A percentile compares a stretch with the other conserved stretches of the same genome.
Evolutionary conservation across 1,140 invertebrate genomes (phyloP).

Genomic region (Chrysomallon squamiferum): DNA sequence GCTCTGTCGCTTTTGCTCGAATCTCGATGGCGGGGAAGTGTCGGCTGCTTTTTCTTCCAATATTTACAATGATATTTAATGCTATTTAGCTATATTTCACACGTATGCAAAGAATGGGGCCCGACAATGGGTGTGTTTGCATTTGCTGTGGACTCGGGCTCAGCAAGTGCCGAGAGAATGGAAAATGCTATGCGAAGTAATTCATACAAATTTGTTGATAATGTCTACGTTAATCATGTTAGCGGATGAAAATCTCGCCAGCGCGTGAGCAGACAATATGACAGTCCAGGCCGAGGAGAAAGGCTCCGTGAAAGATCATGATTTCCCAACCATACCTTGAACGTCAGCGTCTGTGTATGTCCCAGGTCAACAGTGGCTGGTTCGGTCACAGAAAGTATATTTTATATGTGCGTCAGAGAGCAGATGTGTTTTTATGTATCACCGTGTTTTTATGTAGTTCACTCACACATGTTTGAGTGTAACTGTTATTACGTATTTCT

Average conservation of each 20-base stretch:
- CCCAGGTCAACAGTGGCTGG: too few relatives aligned
- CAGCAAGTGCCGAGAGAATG: background rate
- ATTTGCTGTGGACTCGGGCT: background rate
- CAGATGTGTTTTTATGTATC: too few relatives aligned
- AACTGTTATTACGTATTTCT: too few relatives aligned
- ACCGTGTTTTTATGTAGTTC: too few relatives aligned
- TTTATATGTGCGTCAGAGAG: too few relatives aligned
- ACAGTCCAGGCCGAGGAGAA: background rate
- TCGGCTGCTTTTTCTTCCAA: background rate
- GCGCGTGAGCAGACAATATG: constrained; percentile 13
- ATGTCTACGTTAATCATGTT: constrained; percentile 2
- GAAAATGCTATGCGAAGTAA: background rate
- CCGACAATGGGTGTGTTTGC: constrained; percentile 8
- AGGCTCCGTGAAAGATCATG: too few relatives aligned
- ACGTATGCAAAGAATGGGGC: constrained; percentile 13
- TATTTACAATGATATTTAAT: constrained; percentile 16
- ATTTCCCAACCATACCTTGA: too few relatives aligned
- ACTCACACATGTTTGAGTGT: too few relatives aligned
- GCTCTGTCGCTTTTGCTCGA: too few relatives aligned
- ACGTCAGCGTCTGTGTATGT: too few relatives aligned
- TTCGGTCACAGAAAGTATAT: too few relatives aligned
- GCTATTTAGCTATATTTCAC: constrained; percentile 16
- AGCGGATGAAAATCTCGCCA: background rate
- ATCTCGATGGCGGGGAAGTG: too few relatives aligned
- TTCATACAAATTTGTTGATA: constrained; percentile 4